These are phyloP conservation scores for Criorhina ranunculi DNA, from an alignment of 2,888 invertebrate genomes.

Conservation along the genomic window DNA sequence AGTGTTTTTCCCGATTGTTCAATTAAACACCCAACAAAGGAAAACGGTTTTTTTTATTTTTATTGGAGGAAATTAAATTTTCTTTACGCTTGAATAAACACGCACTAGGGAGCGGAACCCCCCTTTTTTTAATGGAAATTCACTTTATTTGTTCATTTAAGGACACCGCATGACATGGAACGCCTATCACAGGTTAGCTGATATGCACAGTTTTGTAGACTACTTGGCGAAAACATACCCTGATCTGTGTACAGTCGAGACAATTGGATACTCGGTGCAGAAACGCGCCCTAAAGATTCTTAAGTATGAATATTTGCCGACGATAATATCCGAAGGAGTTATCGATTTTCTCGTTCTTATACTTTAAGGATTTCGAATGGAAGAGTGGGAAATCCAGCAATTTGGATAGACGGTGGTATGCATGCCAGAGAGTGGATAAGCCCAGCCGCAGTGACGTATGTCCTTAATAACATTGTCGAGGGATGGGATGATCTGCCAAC, in stretches of 20 bases:
- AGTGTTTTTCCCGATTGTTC: slow-evolving; percentile 62
- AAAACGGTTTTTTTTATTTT: slow-evolving; percentile 1
- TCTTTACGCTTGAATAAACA: slow-evolving; percentile 46
- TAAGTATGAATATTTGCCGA: slow-evolving; percentile 80
- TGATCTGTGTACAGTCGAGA: slow-evolving; percentile 89
- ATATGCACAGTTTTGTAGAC: slow-evolving; percentile 90
- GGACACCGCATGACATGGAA: slow-evolving; percentile 89
- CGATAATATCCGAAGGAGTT: neutral
- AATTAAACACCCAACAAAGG: slow-evolving; percentile 53
- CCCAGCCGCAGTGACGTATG: slow-evolving; percentile 90
- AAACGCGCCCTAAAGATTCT: slow-evolving; percentile 90
- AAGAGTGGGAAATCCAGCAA: slow-evolving; percentile 86
- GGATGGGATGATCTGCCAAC: slow-evolving; percentile 88
- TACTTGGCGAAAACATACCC: slow-evolving; percentile 90
- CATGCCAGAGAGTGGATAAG: slow-evolving; percentile 97
- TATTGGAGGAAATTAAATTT: slow-evolving; percentile 27
- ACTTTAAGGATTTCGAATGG: slow-evolving; percentile 88
- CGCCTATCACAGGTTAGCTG: slow-evolving; percentile 89
- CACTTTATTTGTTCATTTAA: slow-evolving; percentile 70
- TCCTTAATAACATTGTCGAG: slow-evolving; percentile 89
- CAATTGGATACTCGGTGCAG: slow-evolving; percentile 91
- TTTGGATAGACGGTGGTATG: slow-evolving; percentile 92
- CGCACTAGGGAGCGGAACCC: slow-evolving; percentile 20
- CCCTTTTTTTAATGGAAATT: slow-evolving; percentile 42
- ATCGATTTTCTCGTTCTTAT: slow-evolving; percentile 32